Percentiles rank a stretch among this genome's conserved stretches.
Evolutionary conservation across 2,797 vertebrate species (phyloP).

Genomic region (Neomorphus geoffroyi): DNA sequence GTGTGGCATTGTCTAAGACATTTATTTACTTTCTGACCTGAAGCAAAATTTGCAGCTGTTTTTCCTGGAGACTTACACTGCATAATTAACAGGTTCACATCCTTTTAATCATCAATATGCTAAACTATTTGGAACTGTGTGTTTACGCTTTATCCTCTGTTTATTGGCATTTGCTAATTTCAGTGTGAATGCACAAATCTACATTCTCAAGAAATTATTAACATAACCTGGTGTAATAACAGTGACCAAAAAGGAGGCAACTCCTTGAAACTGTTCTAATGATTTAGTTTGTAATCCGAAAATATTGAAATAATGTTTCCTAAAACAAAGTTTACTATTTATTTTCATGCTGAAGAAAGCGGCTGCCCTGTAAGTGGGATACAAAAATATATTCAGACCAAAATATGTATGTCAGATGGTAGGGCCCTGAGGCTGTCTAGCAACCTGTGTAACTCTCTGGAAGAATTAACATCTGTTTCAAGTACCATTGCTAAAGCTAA

Average conservation of each 20-base stretch:
- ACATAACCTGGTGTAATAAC: not conserved
- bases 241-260: not conserved
- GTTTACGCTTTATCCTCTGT: not conserved
- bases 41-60: constrained; percentile 39
- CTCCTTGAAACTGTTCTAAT: not conserved
- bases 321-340: not conserved
- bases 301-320: not conserved
- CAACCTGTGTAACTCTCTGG: constrained; percentile 1
- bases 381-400: constrained; percentile 3
- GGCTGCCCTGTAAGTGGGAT: not conserved
- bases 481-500: not conserved
- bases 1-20: not conserved
- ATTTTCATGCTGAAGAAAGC: not conserved
- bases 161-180: not conserved
- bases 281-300: not conserved
- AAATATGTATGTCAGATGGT: constrained; percentile 2
- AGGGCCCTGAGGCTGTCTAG: constrained; percentile 2
- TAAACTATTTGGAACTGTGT: not conserved
- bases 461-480: constrained; percentile 35
- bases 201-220: not conserved
- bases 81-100: constrained; percentile 43
- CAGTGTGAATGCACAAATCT: not conserved
- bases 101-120: not conserved
- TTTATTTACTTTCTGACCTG: constrained; percentile 30
- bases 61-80: not conserved